A percentile compares a stretch with the other conserved stretches of the same genome.
Evolutionary conservation across 2,113 vertebrate genomes (phyloP).

Genomic region (Sphaerodactylus townsendi): DNA sequence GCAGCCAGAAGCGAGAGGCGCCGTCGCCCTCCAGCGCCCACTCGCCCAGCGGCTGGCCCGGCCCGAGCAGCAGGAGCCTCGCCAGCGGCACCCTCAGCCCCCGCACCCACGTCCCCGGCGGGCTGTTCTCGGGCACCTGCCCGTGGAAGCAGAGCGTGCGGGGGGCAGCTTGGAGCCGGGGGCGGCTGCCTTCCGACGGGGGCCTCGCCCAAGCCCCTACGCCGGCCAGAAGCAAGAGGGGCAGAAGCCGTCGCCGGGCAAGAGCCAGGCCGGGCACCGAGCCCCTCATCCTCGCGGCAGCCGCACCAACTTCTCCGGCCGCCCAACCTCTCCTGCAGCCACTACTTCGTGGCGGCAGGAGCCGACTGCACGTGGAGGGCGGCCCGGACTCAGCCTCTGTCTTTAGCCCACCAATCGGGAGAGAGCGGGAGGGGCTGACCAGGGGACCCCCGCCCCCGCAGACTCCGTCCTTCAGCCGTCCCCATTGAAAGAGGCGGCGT

Average conservation of each 20-base stretch:
- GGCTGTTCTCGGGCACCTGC: conserved; percentile 52
- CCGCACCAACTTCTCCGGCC: not conserved
- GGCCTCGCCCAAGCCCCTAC: not conserved
- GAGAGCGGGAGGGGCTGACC: not conserved
- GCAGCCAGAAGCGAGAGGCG: conserved; percentile 15
- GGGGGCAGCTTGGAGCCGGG: too few species aligned
- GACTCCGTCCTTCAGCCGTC: not conserved
- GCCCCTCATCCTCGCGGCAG: not conserved
- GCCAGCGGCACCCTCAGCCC: conserved; percentile 38
- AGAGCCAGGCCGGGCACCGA: not conserved
- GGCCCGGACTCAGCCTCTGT: not conserved
- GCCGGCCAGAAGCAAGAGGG: not conserved
- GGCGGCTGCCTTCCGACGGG: rapidly evolving
- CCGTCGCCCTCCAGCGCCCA: conserved; percentile 42
- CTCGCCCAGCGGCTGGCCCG: not conserved
- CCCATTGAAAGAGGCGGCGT: too few species aligned
- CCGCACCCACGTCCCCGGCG: conserved; percentile 39
- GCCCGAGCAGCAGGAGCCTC: not conserved
- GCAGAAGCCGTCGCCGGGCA: too few species aligned
- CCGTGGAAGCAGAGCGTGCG: conserved; percentile 31
- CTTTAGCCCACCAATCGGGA: not conserved
- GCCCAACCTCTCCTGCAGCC: too few species aligned
- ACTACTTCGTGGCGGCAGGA: too few species aligned
- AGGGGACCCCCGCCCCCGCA: not conserved
- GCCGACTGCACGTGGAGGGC: not conserved